Evolutionary conservation across 2,797 vertebrate species (phyloP).

Genomic region (Sylvia borin): DNA sequence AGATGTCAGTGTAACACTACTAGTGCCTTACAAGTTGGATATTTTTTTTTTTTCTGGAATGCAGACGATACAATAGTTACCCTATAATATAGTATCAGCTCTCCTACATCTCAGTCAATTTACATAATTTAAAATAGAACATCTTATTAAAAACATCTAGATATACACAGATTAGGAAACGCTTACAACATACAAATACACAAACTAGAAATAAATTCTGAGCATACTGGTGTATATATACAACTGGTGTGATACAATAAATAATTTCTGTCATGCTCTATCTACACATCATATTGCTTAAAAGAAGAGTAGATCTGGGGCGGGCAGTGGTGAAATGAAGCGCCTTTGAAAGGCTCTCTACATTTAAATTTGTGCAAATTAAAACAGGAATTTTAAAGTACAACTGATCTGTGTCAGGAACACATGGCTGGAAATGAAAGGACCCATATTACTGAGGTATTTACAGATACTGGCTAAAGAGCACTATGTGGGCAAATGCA

Average conservation of each 20-base stretch:
- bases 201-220: constrained; percentile 98
- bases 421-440: constrained; percentile 86
- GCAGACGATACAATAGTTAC: constrained; percentile 94
- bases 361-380: constrained; percentile 83
- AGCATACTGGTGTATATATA: constrained; percentile 98
- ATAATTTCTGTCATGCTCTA: constrained; percentile 99
- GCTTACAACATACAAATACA: constrained; percentile 99
- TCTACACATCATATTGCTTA: constrained; percentile 99
- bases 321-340: constrained; percentile 77
- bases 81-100: constrained; percentile 91
- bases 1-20: constrained; percentile 87
- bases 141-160: constrained; percentile 99
- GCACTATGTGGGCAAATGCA: constrained; percentile 91
- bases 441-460: constrained; percentile 99
- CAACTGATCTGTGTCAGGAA: constrained; percentile 78
- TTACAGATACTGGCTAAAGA: constrained; percentile 99
- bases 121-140: constrained; percentile 99
- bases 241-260: constrained; percentile 97
- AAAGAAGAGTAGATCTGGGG: constrained; percentile 94
- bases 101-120: constrained; percentile 96
- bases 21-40: constrained; percentile 88
- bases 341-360: constrained; percentile 76
- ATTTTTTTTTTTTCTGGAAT: constrained; percentile 90
- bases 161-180: constrained; percentile 99
- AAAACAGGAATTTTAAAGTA: constrained; percentile 78